Percentiles rank a stretch among this genome's conserved stretches.
These are phyloP conservation scores for Drosophila limbata DNA, from an alignment of 2,888 invertebrate species.

Conservation along the genomic window DNA sequence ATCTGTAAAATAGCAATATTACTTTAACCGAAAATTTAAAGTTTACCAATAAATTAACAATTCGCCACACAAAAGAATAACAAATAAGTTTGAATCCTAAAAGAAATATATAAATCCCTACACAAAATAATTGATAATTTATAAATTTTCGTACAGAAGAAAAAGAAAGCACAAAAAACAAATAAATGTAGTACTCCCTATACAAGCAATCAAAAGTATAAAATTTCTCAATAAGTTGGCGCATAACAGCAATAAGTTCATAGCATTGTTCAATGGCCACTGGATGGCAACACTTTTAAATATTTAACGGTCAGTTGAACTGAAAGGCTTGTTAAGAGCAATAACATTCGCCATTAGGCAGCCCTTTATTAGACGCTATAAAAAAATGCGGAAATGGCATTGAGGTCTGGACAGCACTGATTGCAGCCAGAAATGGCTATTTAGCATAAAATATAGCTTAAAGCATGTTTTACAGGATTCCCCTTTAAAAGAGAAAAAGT, in stretches of 20 bases:
- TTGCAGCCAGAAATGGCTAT: conserved; percentile 26
- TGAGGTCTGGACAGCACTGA: conserved; percentile 12
- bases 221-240: neutral
- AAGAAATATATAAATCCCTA: too few species aligned
- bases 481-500: neutral
- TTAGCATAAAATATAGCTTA: conserved; percentile 31
- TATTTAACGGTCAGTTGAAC: conserved; percentile 3
- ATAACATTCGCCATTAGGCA: conserved; percentile 21
- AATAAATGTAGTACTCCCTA: too few species aligned
- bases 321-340: conserved; percentile 9
- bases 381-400: conserved; percentile 10
- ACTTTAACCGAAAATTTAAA: too few species aligned
- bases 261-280: neutral
- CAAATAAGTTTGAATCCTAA: too few species aligned
- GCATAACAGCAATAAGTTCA: neutral
- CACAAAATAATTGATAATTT: too few species aligned
- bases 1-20: too few species aligned
- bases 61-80: too few species aligned
- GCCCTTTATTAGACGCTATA: conserved; percentile 18
- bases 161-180: too few species aligned
- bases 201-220: neutral
- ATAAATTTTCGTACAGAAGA: too few species aligned
- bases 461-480: conserved; percentile 24
- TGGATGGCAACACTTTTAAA: neutral
- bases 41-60: too few species aligned